Evolutionary conservation across 2,113 vertebrate genomes (phyloP).

Genomic region (Diadophis punctatus): DNA sequence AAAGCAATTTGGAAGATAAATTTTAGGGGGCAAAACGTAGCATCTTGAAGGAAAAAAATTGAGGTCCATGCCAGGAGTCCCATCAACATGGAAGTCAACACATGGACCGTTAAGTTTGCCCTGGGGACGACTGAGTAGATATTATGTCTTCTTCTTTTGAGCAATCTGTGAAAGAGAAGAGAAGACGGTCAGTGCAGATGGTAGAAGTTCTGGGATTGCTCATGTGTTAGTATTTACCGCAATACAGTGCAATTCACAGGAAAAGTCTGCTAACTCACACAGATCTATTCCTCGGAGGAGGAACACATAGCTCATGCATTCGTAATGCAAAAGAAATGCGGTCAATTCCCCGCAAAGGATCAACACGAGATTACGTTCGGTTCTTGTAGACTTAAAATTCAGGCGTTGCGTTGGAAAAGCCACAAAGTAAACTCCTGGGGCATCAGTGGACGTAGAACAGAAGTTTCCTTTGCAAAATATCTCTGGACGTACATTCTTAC

Average conservation of each 20-base stretch:
- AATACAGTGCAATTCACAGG: not conserved
- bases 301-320: not conserved
- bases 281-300: not conserved
- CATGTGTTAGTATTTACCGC: not conserved
- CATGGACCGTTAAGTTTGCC: too few relatives aligned
- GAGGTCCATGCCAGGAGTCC: too few relatives aligned
- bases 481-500: not conserved
- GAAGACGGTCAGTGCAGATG: not conserved
- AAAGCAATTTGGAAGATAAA: too few relatives aligned
- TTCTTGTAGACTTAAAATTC: not conserved
- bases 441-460: not conserved
- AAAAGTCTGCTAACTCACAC: not conserved
- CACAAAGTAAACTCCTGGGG: not conserved
- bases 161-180: not conserved
- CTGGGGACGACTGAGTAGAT: not conserved
- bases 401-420: not conserved
- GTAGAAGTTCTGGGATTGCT: not conserved
- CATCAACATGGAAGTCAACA: too few relatives aligned
- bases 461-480: not conserved
- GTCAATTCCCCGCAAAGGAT: not conserved
- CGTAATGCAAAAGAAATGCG: not conserved
- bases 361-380: not conserved
- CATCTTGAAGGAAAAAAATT: too few relatives aligned
- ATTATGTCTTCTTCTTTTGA: not conserved
- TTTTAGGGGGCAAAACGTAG: too few relatives aligned